Evolutionary conservation across 2,113 vertebrate genomes (phyloP).

Genomic region (Perca schrenkii): DNA sequence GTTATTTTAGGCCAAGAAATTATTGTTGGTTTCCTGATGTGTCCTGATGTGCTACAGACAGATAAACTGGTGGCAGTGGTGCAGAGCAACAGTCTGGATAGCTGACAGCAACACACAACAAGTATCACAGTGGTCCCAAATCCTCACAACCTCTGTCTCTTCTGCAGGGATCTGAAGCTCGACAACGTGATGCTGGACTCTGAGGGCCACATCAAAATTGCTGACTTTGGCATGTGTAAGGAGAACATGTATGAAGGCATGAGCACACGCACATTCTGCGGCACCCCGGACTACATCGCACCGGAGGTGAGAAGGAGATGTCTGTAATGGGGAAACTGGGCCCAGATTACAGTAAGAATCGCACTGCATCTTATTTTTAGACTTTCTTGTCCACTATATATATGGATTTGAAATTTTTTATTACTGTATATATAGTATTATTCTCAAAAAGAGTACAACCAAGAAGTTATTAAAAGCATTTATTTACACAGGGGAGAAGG

Average conservation of each 20-base stretch:
- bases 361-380: background rate
- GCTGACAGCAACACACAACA: background rate
- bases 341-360: background rate
- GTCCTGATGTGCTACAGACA: slow-evolving; percentile 13
- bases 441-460: background rate
- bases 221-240: slow-evolving; percentile 99
- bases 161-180: slow-evolving; percentile 93
- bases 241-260: slow-evolving; percentile 94
- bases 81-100: background rate
- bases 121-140: background rate
- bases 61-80: slow-evolving; percentile 1
- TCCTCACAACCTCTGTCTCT: slow-evolving; percentile 20
- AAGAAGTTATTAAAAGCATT: background rate
- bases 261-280: slow-evolving; percentile 97
- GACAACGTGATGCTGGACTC: slow-evolving; percentile 99
- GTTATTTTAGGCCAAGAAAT: slow-evolving; percentile 6
- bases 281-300: slow-evolving; percentile 98
- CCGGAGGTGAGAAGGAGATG: slow-evolving; percentile 90
- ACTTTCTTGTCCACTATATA: background rate
- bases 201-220: slow-evolving; percentile 99
- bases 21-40: background rate
- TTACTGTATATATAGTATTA: background rate
- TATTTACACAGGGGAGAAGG: background rate
- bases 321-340: background rate
- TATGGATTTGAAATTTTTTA: background rate